A percentile compares a stretch with the other conserved stretches of the same genome.
These are phyloP conservation scores for Gadus chalcogrammus DNA, from an alignment of 2,113 vertebrate genomes.

Conservation along the genomic window DNA sequence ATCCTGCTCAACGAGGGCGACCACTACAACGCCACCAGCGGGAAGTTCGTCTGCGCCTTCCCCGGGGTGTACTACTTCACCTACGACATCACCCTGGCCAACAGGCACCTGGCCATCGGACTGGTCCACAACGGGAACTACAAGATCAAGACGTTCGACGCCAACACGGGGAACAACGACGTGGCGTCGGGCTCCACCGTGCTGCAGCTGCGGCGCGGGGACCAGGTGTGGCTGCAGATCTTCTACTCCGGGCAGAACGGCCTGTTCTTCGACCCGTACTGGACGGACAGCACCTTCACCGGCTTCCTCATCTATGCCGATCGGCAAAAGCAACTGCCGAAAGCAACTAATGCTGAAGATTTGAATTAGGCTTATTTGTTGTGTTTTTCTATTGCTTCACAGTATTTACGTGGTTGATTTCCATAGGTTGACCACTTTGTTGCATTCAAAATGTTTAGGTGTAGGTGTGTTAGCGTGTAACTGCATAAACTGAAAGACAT, in stretches of 20 bases:
- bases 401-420: background rate
- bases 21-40: constrained; percentile 87
- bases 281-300: constrained; percentile 96
- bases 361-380: background rate
- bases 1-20: constrained; percentile 92
- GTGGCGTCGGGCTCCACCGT: constrained; percentile 93
- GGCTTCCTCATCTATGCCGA: constrained; percentile 94
- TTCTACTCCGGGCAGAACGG: constrained; percentile 97
- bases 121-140: constrained; percentile 95
- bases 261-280: constrained; percentile 94
- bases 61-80: constrained; percentile 95
- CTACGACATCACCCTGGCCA: constrained; percentile 93
- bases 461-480: background rate
- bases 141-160: constrained; percentile 93
- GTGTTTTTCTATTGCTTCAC: background rate
- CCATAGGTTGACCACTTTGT: background rate
- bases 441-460: background rate
- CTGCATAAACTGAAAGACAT: background rate
- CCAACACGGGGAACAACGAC: constrained; percentile 93
- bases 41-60: constrained; percentile 88
- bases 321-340: constrained; percentile 39
- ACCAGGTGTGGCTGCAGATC: constrained; percentile 97
- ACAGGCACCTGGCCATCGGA: constrained; percentile 94
- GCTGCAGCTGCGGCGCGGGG: constrained; percentile 79
- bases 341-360: constrained; percentile 33